Evolutionary conservation across 2,888 invertebrate species (phyloP).

Genomic region (Clanis bilineata): DNA sequence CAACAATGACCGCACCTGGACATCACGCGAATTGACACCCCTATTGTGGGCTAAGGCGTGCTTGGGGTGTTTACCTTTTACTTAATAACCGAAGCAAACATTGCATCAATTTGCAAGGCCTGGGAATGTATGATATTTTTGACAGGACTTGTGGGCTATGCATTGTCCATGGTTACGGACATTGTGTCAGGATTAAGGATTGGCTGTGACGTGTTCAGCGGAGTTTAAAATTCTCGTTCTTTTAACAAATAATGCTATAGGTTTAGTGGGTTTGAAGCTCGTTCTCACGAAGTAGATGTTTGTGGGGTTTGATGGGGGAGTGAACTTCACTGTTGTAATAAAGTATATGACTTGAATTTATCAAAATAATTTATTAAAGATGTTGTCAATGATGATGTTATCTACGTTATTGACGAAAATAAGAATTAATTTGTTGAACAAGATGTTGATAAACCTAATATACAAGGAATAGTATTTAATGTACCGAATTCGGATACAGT

Average conservation of each 20-base stretch:
- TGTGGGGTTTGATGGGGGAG: neutral
- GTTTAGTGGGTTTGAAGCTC: neutral
- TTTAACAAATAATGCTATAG: neutral
- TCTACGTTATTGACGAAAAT: neutral
- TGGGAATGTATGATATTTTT: conserved; percentile 76
- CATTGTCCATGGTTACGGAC: conserved; percentile 63
- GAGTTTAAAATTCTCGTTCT: conserved; percentile 24
- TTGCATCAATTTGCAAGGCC: conserved; percentile 66
- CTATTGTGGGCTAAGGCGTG: conserved; percentile 70
- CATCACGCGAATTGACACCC: conserved; percentile 67
- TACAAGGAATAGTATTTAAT: neutral
- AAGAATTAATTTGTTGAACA: neutral
- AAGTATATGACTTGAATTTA: no score
- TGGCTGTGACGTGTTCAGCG: conserved; percentile 21
- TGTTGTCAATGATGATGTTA: neutral
- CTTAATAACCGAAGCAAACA: conserved; percentile 72
- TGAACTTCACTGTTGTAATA: neutral
- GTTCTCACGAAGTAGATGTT: neutral
- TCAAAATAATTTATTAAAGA: no score
- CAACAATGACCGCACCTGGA: conserved; percentile 74
- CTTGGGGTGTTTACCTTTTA: conserved; percentile 56
- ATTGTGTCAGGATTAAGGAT: conserved; percentile 55
- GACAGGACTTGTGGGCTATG: conserved; percentile 61
- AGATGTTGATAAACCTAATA: neutral
- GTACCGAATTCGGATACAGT: neutral